Percentiles rank a stretch among this genome's conserved stretches.
phyloP scores from a whole-genome alignment of 2,888 invertebrate genomes.

The Beris morrisii region DNA sequence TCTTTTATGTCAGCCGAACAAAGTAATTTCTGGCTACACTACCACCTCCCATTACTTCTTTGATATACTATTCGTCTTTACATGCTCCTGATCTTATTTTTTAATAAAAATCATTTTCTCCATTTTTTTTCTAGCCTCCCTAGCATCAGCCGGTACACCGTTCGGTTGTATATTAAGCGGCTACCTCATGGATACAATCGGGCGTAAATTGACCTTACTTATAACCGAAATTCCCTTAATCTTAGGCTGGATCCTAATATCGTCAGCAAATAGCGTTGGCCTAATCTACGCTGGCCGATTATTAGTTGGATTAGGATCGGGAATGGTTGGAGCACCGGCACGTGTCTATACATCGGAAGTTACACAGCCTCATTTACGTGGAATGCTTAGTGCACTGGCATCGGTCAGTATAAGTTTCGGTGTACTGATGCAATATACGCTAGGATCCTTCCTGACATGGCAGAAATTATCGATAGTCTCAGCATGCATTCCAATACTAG shows the following conservation, averaged over 20 bases:
- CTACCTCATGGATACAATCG: constrained; percentile 69
- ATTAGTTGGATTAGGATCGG: constrained; percentile 69
- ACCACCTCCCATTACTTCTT: too few relatives aligned
- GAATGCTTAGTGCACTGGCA: constrained; percentile 70
- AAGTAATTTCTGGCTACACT: too few relatives aligned
- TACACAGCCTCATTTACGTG: constrained; percentile 73
- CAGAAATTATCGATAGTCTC: constrained; percentile 66
- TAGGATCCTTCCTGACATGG: constrained; percentile 67
- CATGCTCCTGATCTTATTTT: too few relatives aligned
- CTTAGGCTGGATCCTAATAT: constrained; percentile 68
- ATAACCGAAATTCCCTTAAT: constrained; percentile 69
- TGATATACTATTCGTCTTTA: too few relatives aligned
- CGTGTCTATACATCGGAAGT: constrained; percentile 72
- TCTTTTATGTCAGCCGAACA: too few relatives aligned
- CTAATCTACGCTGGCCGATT: constrained; percentile 66
- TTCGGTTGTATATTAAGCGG: constrained; percentile 72
- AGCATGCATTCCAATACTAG: constrained; percentile 62
- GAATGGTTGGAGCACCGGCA: constrained; percentile 73
- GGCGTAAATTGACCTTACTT: constrained; percentile 65
- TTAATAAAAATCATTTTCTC: neutral
- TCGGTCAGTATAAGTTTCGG: constrained; percentile 75
- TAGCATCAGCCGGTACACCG: constrained; percentile 68
- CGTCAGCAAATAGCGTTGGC: constrained; percentile 61
- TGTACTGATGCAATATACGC: constrained; percentile 64
- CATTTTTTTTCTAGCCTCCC: constrained; percentile 60